Base-by-base conservation (phyloP, 2,888 invertebrate genomes). In the Carabus problematicus region DNA sequence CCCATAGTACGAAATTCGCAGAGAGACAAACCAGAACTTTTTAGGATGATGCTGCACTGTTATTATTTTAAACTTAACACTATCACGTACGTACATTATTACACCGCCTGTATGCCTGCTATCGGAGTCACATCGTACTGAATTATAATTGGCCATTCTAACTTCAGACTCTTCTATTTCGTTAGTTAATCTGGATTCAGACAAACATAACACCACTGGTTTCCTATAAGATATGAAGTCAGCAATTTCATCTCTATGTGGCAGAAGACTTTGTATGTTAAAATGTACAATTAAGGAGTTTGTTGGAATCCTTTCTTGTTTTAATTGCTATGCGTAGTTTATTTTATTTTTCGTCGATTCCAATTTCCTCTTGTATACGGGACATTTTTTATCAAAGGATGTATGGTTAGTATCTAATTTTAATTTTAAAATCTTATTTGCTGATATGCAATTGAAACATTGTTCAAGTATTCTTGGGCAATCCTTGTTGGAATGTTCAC, bases 101-200 rank as follows among this genome's bases (percentile, higher is more conserved):
- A 56, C 19, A 19, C 29, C 56, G 12, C 56, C 56, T 8, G 56
- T 56, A 29, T 56, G 29, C 19, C 56, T 56, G 29, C 56, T 56
- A 3, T 56, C 29, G 6, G 18, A 18, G 29, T 56, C 29, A 39
- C 56, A 56, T 56, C 29, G 8, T 4, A 56, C 29, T 9, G 29
- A 29, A 29, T 39, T 56, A 39, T 56, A 56, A 29, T 19, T 19
- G 1, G 18, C 11, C 12, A 29, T 19, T 18, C 12, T 29, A 29
- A 56, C 29, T 18, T 19, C 18, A 2, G n/a, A 9, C 11, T 16
- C 19, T 39, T 56, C 56, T 29, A 56, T 56, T 39, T 56, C 56
- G 9, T 3, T 8, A n/a, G 56, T 56, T 56, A 39, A 29, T 56
- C 56, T 19, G 8, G 56, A 18, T 39, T 56, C 56, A n/a, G 19